A percentile compares a stretch with the other conserved stretches of the same genome.
phyloP scores from a whole-genome alignment of 2,888 invertebrate species.

The Amitus sp. region DNA sequence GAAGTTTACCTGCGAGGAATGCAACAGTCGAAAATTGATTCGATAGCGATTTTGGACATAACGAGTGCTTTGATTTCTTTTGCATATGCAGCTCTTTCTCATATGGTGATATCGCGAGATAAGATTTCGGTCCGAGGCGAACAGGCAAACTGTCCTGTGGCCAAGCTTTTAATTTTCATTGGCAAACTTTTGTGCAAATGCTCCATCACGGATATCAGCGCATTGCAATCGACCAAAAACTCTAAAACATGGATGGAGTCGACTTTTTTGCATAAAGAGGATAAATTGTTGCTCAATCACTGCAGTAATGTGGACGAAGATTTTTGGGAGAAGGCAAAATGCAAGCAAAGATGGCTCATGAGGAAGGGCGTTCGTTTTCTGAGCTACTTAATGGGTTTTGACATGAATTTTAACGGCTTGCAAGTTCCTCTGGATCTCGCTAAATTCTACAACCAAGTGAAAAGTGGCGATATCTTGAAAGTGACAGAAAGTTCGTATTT shows the following conservation, averaged over 20 bases:
- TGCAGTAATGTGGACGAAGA: conserved; percentile 32
- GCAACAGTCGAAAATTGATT: conserved; percentile 52
- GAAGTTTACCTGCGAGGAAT: conserved; percentile 56
- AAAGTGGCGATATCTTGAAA: conserved; percentile 47
- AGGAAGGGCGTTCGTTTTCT: conserved; percentile 55
- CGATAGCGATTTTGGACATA: conserved; percentile 49
- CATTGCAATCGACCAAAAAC: conserved; percentile 27
- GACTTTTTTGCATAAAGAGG: conserved; percentile 9
- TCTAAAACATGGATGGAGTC: not conserved
- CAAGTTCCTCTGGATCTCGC: conserved; percentile 49
- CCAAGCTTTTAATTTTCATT: conserved; percentile 35
- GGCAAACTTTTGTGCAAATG: conserved; percentile 51
- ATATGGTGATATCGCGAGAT: conserved; percentile 44
- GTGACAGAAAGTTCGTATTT: conserved; percentile 54
- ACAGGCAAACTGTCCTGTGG: conserved; percentile 8
- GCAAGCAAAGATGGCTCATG: conserved; percentile 47
- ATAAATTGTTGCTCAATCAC: conserved; percentile 26
- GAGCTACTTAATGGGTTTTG: conserved; percentile 52
- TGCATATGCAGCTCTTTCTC: conserved; percentile 47
- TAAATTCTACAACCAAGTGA: conserved; percentile 51
- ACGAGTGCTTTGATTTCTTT: conserved; percentile 49
- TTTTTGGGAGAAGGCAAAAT: conserved; percentile 47
- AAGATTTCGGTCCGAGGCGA: not conserved
- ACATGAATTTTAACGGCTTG: conserved; percentile 53
- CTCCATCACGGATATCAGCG: conserved; percentile 46